Base-by-base conservation (phyloP, 2,888 invertebrate genomes). In the Nesidiocoris tenuis region DNA sequence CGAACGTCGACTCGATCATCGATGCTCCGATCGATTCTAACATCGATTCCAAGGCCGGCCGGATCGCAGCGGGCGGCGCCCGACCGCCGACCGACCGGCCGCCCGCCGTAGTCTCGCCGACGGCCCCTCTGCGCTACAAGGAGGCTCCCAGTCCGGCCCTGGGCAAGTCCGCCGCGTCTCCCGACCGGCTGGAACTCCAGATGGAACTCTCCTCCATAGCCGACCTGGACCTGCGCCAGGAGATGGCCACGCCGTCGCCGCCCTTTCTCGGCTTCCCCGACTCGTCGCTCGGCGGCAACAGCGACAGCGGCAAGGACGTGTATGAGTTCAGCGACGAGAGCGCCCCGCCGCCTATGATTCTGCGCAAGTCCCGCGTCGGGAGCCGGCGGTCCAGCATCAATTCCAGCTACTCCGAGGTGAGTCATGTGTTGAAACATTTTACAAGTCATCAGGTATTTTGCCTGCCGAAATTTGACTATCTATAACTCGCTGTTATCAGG, bases 291-390 rank as follows among this genome's bases (percentile, higher is more conserved):
- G 56, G 19, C 17, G 2, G 16, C 22, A n/a, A 18, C 7, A 65
- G 54, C 18, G 25, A 61, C 54, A 56, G 70, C 70, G 75, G 75
- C 70, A 83, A 83, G 80, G 87, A 88, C 81, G 85, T 88, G 76
- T 88, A 87, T 78, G 86, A 87, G 79, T 87, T 87, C 80, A 82
- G 82, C 81, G 65, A 82, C 80, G 79, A 81, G 82, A 78, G 82
- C 82, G 77, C 82, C 82, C 68, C 76, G 54, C 66, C 80, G 77
- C 76, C 81, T 79, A 66, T 81, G 78, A 22, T 72, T 1, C 55
- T 80, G 79, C 74, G 81, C 80, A 65, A 82, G 79, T 70, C 79
- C 77, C 16, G 78, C 81, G 59, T 80, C 79, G 81, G 17, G 21
- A 81, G 81, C 18, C 76, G 80, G 63, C 80, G 80, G 39, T 79